Base-by-base conservation (phyloP, 2,888 invertebrate species). In the Aricia artaxerxes region DNA sequence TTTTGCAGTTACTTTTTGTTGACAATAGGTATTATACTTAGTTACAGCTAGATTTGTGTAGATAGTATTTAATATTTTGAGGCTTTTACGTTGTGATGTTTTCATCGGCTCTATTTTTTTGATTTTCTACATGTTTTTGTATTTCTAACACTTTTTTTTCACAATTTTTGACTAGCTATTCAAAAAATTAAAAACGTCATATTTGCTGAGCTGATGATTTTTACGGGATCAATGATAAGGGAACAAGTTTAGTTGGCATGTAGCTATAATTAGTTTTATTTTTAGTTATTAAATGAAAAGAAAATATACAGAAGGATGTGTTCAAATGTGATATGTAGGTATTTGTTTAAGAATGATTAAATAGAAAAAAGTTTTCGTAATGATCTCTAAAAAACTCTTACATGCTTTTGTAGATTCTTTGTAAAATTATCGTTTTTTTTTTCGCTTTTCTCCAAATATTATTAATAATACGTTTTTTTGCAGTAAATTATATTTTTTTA, bases 311-410 rank as follows among this genome's bases (percentile, higher is more conserved):
- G 89, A 92, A 90, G 90, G 89, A 93, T 94, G 93, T 94, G 94
- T 94, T 94, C 94, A 94, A 92, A 91, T 94, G 94, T 94, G 94
- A 94, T 94, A 94, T 88, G 89, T 94, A 94, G 88, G 89, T 91
- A 91, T 91, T 91, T 93, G 89, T 91, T 91, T 92, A 92, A 92
- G 92, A 88, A 86, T 85, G 87, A 87, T 88, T 85, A 87, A 88
- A 86, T 89, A 81, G 79, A 81, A 90, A 87, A 85, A 88, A 93
- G 93, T 93, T 94, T 94, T 94, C 93, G 91, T 87, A 92, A 93
- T 94, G 94, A 94, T 94, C 94, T 94, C 94, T 92, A 85, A 91
- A 88, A 92, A 92, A 91, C 93, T 94, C 94, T 94, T 92, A 90
- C 86, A 86, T 92, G 93, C 90, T 87, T 86, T 79, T 84, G 86